Percentiles rank a stretch among this genome's conserved stretches.
Conservation (phyloP, 2,888 invertebrate genomes). For the Punctoribates punctum region DNA sequence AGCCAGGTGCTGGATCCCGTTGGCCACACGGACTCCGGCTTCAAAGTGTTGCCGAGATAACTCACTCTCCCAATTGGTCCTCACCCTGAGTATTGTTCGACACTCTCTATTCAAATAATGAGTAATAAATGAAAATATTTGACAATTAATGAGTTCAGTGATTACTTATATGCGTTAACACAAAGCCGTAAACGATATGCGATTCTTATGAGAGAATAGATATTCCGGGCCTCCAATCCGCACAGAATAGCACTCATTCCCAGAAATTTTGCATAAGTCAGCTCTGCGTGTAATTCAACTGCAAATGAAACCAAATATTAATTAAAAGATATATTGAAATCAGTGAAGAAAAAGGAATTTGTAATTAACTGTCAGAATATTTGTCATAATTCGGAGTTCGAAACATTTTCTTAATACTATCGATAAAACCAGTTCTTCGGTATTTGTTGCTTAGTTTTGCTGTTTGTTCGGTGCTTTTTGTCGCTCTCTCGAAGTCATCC, state of each 20-base stretch:
- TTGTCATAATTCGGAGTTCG: slow-evolving; percentile 42
- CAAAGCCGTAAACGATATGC: slow-evolving; percentile 39
- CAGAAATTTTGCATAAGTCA: slow-evolving; percentile 35
- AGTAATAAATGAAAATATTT: too few relatives aligned
- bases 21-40: slow-evolving; percentile 29
- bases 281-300: slow-evolving; percentile 42
- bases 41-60: slow-evolving; percentile 33
- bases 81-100: slow-evolving; percentile 11
- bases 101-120: slow-evolving; percentile 21
- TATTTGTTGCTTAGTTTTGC: slow-evolving; percentile 36
- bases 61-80: slow-evolving; percentile 31
- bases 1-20: slow-evolving; percentile 34
- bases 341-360: background rate
- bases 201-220: slow-evolving; percentile 37
- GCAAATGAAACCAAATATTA: background rate
- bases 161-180: slow-evolving; percentile 32
- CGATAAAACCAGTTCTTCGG: slow-evolving; percentile 32
- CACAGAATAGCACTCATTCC: slow-evolving; percentile 26
- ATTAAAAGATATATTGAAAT: background rate
- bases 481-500: slow-evolving; percentile 31
- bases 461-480: slow-evolving; percentile 21
- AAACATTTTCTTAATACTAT: slow-evolving; percentile 18
- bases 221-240: slow-evolving; percentile 32
- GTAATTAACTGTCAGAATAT: slow-evolving; percentile 39
- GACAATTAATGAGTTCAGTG: too few relatives aligned